phyloP scores from a whole-genome alignment of 2,888 invertebrate genomes.

The Cryptocheilus praepositus region DNA sequence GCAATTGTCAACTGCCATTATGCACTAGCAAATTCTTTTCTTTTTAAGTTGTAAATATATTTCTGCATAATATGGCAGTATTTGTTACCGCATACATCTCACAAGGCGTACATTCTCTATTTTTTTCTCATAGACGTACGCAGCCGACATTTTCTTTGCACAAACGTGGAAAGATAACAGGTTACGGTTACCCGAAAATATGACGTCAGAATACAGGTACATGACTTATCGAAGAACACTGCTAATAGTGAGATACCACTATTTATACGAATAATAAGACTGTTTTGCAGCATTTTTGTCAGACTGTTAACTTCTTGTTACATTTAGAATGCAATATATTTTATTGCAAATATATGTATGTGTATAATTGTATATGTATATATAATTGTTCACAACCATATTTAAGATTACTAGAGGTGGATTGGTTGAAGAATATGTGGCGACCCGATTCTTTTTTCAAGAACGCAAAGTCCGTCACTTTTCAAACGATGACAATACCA shows the following conservation, averaged over 20 bases:
- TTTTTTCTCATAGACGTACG: conserved; percentile 82
- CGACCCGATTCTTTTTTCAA: conserved; percentile 95
- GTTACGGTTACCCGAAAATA: conserved; percentile 89
- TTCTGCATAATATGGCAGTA: no score
- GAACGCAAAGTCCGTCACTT: conserved; percentile 94
- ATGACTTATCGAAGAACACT: conserved; percentile 9
- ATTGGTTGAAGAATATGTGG: conserved; percentile 96
- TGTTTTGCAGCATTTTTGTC: no score
- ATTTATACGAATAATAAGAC: no score
- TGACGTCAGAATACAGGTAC: conserved; percentile 92
- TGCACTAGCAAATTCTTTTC: no score
- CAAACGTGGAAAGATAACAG: conserved; percentile 96
- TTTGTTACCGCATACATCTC: no score
- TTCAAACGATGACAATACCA: conserved; percentile 96
- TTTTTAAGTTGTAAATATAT: no score
- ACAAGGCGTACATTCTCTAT: neutral
- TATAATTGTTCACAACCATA: neutral
- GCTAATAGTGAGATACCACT: neutral
- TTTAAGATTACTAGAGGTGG: conserved; percentile 86
- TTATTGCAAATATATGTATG: no score
- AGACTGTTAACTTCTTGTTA: no score
- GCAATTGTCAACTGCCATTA: no score
- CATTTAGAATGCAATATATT: no score
- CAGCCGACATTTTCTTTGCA: conserved; percentile 94
- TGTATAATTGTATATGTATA: no score